These are phyloP conservation scores for Hephaestus fuliginosus DNA, from an alignment of 2,797 vertebrate genomes.

Conservation along the genomic window DNA sequence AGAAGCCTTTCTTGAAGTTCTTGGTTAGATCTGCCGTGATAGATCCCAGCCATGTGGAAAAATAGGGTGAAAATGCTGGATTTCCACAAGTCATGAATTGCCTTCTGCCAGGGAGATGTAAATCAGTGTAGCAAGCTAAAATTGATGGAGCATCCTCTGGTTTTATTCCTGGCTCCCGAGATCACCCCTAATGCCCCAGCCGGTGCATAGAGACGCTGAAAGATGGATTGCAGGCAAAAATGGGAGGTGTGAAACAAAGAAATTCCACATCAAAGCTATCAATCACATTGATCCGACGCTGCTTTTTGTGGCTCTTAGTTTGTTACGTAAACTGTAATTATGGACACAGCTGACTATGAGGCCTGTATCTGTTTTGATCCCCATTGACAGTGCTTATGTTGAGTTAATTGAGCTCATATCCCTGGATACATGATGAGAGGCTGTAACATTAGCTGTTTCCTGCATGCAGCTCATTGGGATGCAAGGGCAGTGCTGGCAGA, in stretches of 20 bases:
- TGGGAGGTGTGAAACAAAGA: constrained; percentile 64
- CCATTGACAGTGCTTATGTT: constrained; percentile 72
- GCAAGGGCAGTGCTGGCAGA: constrained; percentile 81
- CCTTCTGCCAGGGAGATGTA: constrained; percentile 82
- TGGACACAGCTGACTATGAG: constrained; percentile 42
- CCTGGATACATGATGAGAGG: constrained; percentile 74
- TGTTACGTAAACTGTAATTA: constrained; percentile 60
- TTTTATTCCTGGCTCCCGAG: constrained; percentile 77
- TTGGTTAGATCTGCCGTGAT: constrained; percentile 67
- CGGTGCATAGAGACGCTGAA: constrained; percentile 42
- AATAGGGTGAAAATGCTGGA: constrained; percentile 58
- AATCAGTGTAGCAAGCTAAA: constrained; percentile 80
- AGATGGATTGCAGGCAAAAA: constrained; percentile 68
- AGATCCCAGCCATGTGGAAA: constrained; percentile 60
- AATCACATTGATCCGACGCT: constrained; percentile 43
- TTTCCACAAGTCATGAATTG: constrained; percentile 81
- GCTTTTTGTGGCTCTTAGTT: constrained; percentile 40
- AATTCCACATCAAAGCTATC: constrained; percentile 59
- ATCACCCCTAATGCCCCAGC: constrained; percentile 61
- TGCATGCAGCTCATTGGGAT: constrained; percentile 84
- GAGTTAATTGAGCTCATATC: constrained; percentile 80
- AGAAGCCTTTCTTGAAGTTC: constrained; percentile 41
- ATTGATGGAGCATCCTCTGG: constrained; percentile 82
- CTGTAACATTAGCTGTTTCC: constrained; percentile 80
- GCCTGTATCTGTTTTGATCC: constrained; percentile 62